phyloP scores from a whole-genome alignment of 2,797 vertebrate species.

The Helostoma temminkii region DNA sequence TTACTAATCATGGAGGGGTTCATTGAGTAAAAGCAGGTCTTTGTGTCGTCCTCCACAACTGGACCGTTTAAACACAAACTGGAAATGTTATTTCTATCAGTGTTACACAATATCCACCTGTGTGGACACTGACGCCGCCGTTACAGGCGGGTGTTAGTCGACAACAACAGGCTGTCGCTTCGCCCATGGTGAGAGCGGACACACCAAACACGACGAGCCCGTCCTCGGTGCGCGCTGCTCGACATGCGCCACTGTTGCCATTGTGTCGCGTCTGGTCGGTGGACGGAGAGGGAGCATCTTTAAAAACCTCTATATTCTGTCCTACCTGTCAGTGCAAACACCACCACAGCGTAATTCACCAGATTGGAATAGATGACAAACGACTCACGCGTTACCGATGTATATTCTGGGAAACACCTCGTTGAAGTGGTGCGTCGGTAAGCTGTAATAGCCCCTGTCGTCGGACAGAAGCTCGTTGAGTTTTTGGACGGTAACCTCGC shows the following conservation, averaged over 20 bases:
- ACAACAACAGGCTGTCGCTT: conserved; percentile 71
- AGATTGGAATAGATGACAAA: neutral
- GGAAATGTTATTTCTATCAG: too few relatives aligned
- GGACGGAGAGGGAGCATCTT: conserved; percentile 9
- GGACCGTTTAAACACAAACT: too few relatives aligned
- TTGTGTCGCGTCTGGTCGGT: conserved; percentile 31
- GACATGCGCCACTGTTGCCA: conserved; percentile 66
- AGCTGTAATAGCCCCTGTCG: conserved; percentile 93
- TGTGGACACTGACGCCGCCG: conserved; percentile 2
- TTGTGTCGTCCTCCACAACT: conserved; percentile 13
- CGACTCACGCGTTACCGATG: conserved; percentile 97
- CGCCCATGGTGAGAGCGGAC: conserved; percentile 13
- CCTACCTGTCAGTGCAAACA: conserved; percentile 48
- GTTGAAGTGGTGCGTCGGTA: conserved; percentile 95
- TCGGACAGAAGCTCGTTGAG: conserved; percentile 94
- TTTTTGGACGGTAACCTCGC: conserved; percentile 89
- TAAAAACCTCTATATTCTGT: neutral
- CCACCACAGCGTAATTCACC: neutral
- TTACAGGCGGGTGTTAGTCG: too few relatives aligned
- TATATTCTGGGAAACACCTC: conserved; percentile 94
- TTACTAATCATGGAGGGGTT: conserved; percentile 42
- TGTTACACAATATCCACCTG: conserved; percentile 31
- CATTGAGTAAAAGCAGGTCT: conserved; percentile 6
- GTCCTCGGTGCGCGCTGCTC: conserved; percentile 27
- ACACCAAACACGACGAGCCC: conserved; percentile 37